Conservation (phyloP, 1,140 invertebrate species). For the Drosophila kurseongensis region DNA sequence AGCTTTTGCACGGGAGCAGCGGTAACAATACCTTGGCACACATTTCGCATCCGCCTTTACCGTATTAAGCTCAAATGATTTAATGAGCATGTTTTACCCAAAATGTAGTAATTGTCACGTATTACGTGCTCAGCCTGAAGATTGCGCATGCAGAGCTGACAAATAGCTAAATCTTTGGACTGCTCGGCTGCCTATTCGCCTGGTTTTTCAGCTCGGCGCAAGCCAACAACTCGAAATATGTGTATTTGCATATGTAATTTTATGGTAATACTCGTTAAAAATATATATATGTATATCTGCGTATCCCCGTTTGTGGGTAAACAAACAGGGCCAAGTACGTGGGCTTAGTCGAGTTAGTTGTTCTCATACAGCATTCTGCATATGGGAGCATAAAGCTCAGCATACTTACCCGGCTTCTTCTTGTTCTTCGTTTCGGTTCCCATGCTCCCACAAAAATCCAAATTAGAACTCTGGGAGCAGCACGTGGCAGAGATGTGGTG, state of each 20-base stretch:
- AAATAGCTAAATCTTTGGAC: conserved; percentile 78
- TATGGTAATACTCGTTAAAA: conserved; percentile 81
- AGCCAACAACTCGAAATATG: conserved; percentile 54
- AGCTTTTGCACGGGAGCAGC: conserved; percentile 43
- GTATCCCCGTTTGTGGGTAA: conserved; percentile 34
- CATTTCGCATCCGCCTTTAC: conserved; percentile 62
- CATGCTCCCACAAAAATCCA: conserved; percentile 45
- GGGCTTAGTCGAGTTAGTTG: conserved; percentile 60
- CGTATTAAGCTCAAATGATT: conserved; percentile 78
- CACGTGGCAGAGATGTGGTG: conserved; percentile 54
- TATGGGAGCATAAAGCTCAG: conserved; percentile 22
- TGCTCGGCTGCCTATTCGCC: conserved; percentile 29
- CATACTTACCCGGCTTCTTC: conserved; percentile 9
- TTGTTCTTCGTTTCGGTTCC: neutral
- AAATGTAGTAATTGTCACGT: conserved; percentile 83
- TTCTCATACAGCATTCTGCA: conserved; percentile 38
- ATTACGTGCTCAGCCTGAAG: conserved; percentile 79
- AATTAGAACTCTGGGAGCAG: conserved; percentile 65
- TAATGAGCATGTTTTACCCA: conserved; percentile 80
- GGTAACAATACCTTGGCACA: conserved; percentile 64
- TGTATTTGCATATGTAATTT: conserved; percentile 81
- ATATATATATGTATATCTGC: conserved; percentile 59
- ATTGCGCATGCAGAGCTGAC: conserved; percentile 66
- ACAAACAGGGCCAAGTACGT: conserved; percentile 58
- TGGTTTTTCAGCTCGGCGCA: conserved; percentile 31